These are phyloP conservation scores for Drosophila putrida DNA, from an alignment of 2,888 invertebrate genomes.

Conservation along the genomic window DNA sequence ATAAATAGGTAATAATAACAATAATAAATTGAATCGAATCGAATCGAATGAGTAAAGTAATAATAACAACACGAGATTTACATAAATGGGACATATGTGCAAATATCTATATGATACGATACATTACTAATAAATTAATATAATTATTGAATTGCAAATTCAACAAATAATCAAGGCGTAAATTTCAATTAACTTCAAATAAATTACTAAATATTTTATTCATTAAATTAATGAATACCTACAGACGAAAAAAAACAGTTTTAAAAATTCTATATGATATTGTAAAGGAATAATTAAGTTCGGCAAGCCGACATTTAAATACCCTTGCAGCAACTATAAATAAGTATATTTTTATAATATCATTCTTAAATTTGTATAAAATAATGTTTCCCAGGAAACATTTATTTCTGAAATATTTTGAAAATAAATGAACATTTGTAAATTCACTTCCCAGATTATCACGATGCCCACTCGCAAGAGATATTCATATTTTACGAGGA, in stretches of 20 bases:
- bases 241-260: conserved; percentile 12
- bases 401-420: no score
- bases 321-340: not conserved
- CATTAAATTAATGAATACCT: conserved; percentile 57
- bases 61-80: conserved; percentile 19
- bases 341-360: no score
- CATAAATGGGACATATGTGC: conserved; percentile 47
- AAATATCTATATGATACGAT: conserved; percentile 20
- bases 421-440: not conserved
- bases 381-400: no score
- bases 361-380: no score
- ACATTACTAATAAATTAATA: conserved; percentile 9
- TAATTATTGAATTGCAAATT: conserved; percentile 41
- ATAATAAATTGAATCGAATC: conserved; percentile 30
- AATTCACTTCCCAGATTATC: not conserved
- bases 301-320: conserved; percentile 10
- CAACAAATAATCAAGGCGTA: conserved; percentile 34
- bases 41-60: conserved; percentile 4
- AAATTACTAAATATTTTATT: conserved; percentile 39
- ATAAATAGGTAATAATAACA: conserved; percentile 25
- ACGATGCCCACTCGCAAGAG: not conserved
- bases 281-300: not conserved
- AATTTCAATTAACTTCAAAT: conserved; percentile 48
- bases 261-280: conserved; percentile 2
- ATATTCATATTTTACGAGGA: not conserved